A percentile compares a stretch with the other conserved stretches of the same genome.
Evolutionary conservation across 1,140 invertebrate species (phyloP).

Genomic region (Drosophila ohnishii): DNA sequence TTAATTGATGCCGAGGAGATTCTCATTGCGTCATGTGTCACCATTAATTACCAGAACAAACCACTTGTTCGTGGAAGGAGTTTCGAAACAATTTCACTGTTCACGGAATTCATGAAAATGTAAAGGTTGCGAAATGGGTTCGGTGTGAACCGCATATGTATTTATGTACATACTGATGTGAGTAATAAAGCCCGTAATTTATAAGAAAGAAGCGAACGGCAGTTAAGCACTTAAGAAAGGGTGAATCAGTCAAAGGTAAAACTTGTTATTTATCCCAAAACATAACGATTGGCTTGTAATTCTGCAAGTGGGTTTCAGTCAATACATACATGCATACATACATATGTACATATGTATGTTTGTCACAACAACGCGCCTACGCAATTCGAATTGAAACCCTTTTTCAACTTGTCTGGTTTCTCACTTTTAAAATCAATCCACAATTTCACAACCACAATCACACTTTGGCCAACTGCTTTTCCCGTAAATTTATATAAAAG

Average conservation of each 20-base stretch:
- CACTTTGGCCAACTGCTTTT: constrained; percentile 9
- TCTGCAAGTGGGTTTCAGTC: constrained; percentile 1
- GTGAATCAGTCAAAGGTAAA: constrained; percentile 22
- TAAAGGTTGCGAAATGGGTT: constrained; percentile 25
- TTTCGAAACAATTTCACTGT: constrained; percentile 22
- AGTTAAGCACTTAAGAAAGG: background rate
- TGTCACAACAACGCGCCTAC: constrained; percentile 4
- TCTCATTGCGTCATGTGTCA: constrained; percentile 4
- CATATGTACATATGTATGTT: no score
- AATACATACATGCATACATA: background rate
- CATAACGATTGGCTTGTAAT: background rate
- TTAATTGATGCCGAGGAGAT: background rate
- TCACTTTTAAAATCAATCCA: constrained; percentile 25
- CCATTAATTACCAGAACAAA: constrained; percentile 21
- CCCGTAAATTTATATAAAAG: constrained; percentile 16
- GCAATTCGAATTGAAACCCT: constrained; percentile 5
- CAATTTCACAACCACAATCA: constrained; percentile 19
- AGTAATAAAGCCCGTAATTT: constrained; percentile 10
- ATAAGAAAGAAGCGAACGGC: constrained; percentile 19
- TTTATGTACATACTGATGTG: background rate
- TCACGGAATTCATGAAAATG: constrained; percentile 15
- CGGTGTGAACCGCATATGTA: constrained; percentile 9
- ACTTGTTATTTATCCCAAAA: constrained; percentile 1
- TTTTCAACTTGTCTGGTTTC: constrained; percentile 14
- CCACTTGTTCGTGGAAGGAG: constrained; percentile 25